Percentiles rank a stretch among this genome's conserved stretches.
Evolutionary conservation across 2,888 invertebrate genomes (phyloP).

Genomic region (Leptopilina drosophilae): DNA sequence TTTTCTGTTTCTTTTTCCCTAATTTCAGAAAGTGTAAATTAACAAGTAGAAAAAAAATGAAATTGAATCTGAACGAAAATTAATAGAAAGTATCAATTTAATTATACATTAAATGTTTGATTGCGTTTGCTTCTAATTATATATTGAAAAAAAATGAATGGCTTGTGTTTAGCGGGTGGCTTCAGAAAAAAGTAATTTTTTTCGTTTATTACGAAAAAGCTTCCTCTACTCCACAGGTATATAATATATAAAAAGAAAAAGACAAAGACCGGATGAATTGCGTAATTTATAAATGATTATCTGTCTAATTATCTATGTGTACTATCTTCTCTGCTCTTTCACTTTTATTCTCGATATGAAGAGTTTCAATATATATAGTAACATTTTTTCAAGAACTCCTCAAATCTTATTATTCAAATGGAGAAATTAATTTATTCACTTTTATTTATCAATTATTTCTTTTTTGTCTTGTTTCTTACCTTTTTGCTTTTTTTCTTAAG

Average conservation of each 20-base stretch:
- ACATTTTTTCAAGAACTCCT: background rate
- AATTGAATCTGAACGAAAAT: constrained; percentile 7
- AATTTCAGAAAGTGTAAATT: background rate
- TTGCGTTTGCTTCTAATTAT: constrained; percentile 7
- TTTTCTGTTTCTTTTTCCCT: background rate
- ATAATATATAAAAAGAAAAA: constrained; percentile 32
- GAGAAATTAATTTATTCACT: background rate
- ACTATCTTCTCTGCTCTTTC: constrained; percentile 63
- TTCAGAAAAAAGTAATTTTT: constrained; percentile 22
- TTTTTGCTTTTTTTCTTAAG: too few relatives aligned
- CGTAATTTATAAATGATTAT: constrained; percentile 67
- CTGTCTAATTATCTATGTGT: constrained; percentile 67
- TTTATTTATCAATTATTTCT: background rate
- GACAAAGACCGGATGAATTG: constrained; percentile 72
- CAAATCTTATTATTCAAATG: background rate
- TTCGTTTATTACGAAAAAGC: constrained; percentile 8
- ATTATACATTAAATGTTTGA: background rate
- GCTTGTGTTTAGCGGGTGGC: constrained; percentile 1
- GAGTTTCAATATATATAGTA: background rate
- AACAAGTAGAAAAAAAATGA: background rate
- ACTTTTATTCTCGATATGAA: constrained; percentile 64
- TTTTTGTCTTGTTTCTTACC: too few relatives aligned
- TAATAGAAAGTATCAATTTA: background rate
- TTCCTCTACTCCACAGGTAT: background rate
- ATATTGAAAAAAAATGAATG: background rate